Percentiles rank a stretch among this genome's conserved stretches.
phyloP scores from a whole-genome alignment of 2,888 invertebrate genomes.

The Cheilosia impressa region DNA sequence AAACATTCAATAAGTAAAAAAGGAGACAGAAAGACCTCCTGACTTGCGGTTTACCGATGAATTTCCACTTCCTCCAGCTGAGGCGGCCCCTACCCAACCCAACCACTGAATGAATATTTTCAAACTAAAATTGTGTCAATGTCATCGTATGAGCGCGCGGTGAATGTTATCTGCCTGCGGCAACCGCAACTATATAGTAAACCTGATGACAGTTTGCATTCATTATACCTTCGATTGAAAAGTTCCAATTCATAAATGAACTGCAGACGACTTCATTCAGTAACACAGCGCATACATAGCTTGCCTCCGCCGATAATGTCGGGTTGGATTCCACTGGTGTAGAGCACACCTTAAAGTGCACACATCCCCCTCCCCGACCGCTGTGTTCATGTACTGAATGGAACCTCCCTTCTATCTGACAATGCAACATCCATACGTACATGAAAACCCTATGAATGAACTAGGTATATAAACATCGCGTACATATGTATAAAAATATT shows the following conservation, averaged over 20 bases:
- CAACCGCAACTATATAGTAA: background rate
- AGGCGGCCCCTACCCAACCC: too few relatives aligned
- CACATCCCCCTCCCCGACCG: background rate
- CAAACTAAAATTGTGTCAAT: too few relatives aligned
- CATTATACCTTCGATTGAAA: conserved; percentile 3
- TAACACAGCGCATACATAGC: too few relatives aligned
- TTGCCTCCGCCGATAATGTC: too few relatives aligned
- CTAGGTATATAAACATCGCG: background rate
- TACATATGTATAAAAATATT: background rate
- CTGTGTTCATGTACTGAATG: background rate
- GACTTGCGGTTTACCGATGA: too few relatives aligned
- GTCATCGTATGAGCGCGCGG: too few relatives aligned
- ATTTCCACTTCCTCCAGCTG: too few relatives aligned
- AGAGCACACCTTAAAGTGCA: background rate
- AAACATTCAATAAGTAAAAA: too few relatives aligned
- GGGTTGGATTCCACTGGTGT: background rate
- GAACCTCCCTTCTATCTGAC: background rate
- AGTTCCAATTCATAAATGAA: conserved; percentile 6
- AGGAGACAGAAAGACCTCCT: too few relatives aligned
- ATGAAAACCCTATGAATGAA: conserved; percentile 16
- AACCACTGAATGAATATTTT: too few relatives aligned
- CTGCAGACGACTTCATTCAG: conserved; percentile 2
- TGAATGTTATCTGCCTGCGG: too few relatives aligned
- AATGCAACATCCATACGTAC: background rate
- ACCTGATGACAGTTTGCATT: background rate